Conservation (phyloP, 2,888 invertebrate genomes). For the Phyllotreta cruciferae region DNA sequence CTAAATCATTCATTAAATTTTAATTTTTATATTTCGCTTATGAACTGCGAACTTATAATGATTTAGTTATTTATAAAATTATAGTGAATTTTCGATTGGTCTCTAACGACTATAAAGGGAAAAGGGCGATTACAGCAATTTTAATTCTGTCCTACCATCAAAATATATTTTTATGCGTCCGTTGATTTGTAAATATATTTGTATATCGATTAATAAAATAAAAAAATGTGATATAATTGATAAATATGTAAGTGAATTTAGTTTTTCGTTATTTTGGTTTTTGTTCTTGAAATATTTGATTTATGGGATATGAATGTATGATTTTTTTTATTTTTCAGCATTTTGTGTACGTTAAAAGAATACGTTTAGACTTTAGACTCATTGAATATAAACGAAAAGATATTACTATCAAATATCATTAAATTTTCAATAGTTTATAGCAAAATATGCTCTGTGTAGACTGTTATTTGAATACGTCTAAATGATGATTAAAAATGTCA, state of each 20-base stretch:
- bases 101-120: slow-evolving; percentile 8
- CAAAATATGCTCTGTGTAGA: background rate
- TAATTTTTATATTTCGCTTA: too few relatives aligned
- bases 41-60: too few relatives aligned
- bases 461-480: slow-evolving; percentile 21
- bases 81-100: background rate
- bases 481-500: slow-evolving; percentile 16
- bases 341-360: slow-evolving; percentile 22
- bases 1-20: too few relatives aligned
- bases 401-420: too few relatives aligned
- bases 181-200: slow-evolving; percentile 32
- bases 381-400: too few relatives aligned
- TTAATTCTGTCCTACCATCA: slow-evolving; percentile 20
- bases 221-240: slow-evolving; percentile 47
- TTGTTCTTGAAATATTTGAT: slow-evolving; percentile 28
- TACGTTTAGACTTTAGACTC: slow-evolving; percentile 22
- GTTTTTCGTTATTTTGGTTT: slow-evolving; percentile 24
- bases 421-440: too few relatives aligned
- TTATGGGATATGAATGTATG: slow-evolving; percentile 30
- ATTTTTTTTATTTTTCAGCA: slow-evolving; percentile 31
- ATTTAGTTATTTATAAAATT: background rate
- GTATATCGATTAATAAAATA: slow-evolving; percentile 31
- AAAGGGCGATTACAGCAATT: slow-evolving; percentile 5
- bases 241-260: slow-evolving; percentile 40
- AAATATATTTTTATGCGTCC: slow-evolving; percentile 12